phyloP scores from a whole-genome alignment of 35 echinoderm and acorn worm genomes.

The Ptychodera flava region DNA sequence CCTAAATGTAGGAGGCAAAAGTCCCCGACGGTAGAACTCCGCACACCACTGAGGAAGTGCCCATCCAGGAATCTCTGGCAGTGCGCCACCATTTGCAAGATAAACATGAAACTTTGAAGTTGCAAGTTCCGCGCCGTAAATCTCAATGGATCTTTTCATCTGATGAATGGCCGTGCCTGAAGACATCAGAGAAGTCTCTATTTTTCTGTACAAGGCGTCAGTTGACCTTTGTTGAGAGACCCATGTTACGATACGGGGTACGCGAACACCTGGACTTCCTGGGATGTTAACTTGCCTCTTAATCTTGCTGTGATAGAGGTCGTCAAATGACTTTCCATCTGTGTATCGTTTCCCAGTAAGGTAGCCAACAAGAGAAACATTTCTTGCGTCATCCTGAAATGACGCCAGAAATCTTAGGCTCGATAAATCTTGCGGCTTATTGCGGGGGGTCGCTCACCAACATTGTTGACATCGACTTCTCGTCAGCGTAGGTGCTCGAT shows the following conservation, averaged over 20 bases:
- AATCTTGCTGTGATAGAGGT: conserved; percentile 20
- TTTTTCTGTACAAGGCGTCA: background rate
- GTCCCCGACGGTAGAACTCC: background rate
- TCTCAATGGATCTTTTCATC: too few relatives aligned
- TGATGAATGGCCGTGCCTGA: too few relatives aligned
- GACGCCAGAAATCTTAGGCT: conserved; percentile 48
- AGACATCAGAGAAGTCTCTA: background rate
- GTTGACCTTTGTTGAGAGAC: background rate
- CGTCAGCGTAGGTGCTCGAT: conserved; percentile 45
- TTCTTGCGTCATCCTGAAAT: conserved; percentile 42
- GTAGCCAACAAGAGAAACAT: conserved; percentile 76
- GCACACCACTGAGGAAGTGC: conserved; percentile 9
- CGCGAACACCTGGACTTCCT: background rate
- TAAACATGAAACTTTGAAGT: background rate
- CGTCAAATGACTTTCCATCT: conserved; percentile 16
- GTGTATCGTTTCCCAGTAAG: conserved; percentile 79
- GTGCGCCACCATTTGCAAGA: too few relatives aligned
- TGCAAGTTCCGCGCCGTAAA: background rate
- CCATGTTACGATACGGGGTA: conserved; percentile 21
- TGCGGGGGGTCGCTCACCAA: background rate
- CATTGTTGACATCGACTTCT: background rate
- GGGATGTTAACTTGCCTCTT: background rate
- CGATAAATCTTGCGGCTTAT: conserved; percentile 42
- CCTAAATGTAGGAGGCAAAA: background rate
- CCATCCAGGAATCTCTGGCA: background rate